Percentiles rank a stretch among this genome's conserved stretches.
Conservation (phyloP, 2,113 vertebrate species). For the Zosterops hypoxanthus region DNA sequence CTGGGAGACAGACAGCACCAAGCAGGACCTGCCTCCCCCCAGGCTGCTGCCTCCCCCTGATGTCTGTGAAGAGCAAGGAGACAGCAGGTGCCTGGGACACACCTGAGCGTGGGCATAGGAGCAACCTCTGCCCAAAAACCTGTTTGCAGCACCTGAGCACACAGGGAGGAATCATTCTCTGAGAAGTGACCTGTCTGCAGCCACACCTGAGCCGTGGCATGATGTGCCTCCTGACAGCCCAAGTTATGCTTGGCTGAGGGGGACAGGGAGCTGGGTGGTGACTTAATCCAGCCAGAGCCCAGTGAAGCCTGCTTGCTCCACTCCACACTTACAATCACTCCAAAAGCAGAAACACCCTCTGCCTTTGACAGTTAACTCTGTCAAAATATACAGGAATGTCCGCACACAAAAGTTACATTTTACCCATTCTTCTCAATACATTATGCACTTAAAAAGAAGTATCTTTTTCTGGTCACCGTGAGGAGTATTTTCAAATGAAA, state of each 20-base stretch:
- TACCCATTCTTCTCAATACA: background rate
- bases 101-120: rapidly evolving
- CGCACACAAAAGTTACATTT: background rate
- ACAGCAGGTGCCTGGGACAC: background rate
- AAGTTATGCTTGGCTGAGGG: background rate
- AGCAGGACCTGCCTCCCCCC: background rate
- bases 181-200: background rate
- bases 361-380: background rate
- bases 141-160: background rate
- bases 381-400: background rate
- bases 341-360: background rate
- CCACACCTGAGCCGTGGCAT: rapidly evolving
- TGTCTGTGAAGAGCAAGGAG: rapidly evolving
- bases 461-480: background rate
- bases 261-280: background rate
- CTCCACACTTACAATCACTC: background rate
- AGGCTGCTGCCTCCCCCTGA: background rate
- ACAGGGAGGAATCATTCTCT: background rate
- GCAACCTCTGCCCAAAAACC: background rate
- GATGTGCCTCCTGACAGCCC: background rate
- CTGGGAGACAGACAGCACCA: background rate
- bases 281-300: background rate
- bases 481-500: background rate
- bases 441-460: background rate
- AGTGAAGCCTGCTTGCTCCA: background rate